Evolutionary conservation across 2,888 invertebrate species (phyloP).

Genomic region (Dynastes hyllus): DNA sequence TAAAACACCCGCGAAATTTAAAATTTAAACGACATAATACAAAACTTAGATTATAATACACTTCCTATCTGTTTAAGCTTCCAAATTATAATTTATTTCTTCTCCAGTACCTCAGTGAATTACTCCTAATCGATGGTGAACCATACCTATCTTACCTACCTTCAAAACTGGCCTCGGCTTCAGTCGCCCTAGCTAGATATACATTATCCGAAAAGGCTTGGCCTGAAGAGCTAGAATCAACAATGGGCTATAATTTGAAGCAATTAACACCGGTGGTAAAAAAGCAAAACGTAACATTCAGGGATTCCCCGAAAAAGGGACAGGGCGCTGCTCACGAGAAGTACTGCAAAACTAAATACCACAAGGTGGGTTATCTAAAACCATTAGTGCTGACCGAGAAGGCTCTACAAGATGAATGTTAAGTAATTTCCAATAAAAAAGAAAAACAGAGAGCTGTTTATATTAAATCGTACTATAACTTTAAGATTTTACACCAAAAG

Average conservation of each 20-base stretch:
- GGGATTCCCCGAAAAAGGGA: constrained; percentile 70
- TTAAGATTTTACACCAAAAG: too few relatives aligned
- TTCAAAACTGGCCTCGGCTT: constrained; percentile 67
- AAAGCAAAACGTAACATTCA: constrained; percentile 72
- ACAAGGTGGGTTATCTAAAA: constrained; percentile 62
- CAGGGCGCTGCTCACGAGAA: constrained; percentile 73
- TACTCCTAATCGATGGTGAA: constrained; percentile 66
- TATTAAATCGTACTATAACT: too few relatives aligned
- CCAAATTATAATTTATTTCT: background rate
- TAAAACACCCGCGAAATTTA: too few relatives aligned
- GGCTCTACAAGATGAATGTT: constrained; percentile 13
- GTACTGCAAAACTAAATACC: constrained; percentile 54
- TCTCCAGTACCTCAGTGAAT: constrained; percentile 65
- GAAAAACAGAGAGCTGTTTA: too few relatives aligned
- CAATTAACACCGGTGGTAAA: constrained; percentile 73
- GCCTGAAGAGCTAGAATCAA: constrained; percentile 68
- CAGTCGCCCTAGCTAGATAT: constrained; percentile 65
- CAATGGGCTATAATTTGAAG: constrained; percentile 71
- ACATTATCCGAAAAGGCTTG: constrained; percentile 68
- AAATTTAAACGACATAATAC: too few relatives aligned
- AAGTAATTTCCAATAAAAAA: too few relatives aligned
- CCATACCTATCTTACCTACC: constrained; percentile 65
- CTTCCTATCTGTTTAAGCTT: too few relatives aligned
- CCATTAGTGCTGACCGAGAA: constrained; percentile 58
- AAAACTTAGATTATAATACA: too few relatives aligned